These are phyloP conservation scores for Neodiprion lecontei DNA, from an alignment of 1,140 invertebrate genomes.

Conservation along the genomic window DNA sequence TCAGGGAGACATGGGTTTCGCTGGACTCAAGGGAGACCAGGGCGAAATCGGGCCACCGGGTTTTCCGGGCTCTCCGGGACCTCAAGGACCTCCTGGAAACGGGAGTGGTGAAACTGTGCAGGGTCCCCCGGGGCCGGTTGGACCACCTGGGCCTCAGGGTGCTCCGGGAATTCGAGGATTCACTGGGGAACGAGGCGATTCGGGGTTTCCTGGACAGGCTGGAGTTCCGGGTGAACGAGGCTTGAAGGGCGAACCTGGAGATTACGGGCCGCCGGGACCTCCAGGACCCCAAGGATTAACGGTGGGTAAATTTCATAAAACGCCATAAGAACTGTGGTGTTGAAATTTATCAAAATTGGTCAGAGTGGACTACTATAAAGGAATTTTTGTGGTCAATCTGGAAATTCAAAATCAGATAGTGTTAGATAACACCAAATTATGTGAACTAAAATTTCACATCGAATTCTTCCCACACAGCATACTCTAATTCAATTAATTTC, in stretches of 20 bases:
- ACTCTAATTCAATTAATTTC: too few relatives aligned
- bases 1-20: slow-evolving; percentile 40
- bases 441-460: too few relatives aligned
- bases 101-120: not conserved
- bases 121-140: not conserved
- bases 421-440: too few relatives aligned
- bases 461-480: too few relatives aligned
- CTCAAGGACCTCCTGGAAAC: slow-evolving; percentile 19
- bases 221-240: slow-evolving; percentile 1
- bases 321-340: not conserved
- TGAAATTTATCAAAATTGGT: not conserved
- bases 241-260: slow-evolving; percentile 35
- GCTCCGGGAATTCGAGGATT: slow-evolving; percentile 14
- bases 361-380: not conserved
- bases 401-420: too few relatives aligned
- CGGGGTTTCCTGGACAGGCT: slow-evolving; percentile 5
- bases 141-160: slow-evolving; percentile 3
- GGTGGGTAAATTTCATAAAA: not conserved
- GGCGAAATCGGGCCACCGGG: slow-evolving; percentile 41
- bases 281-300: slow-evolving; percentile 32
- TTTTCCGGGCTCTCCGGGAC: slow-evolving; percentile 28
- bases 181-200: not conserved
- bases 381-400: too few relatives aligned
- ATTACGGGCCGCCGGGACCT: slow-evolving; percentile 26
- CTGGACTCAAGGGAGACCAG: slow-evolving; percentile 48